A percentile compares a stretch with the other conserved stretches of the same genome.
phyloP scores from a whole-genome alignment of 1,140 invertebrate genomes.

The Radopholus similis region DNA sequence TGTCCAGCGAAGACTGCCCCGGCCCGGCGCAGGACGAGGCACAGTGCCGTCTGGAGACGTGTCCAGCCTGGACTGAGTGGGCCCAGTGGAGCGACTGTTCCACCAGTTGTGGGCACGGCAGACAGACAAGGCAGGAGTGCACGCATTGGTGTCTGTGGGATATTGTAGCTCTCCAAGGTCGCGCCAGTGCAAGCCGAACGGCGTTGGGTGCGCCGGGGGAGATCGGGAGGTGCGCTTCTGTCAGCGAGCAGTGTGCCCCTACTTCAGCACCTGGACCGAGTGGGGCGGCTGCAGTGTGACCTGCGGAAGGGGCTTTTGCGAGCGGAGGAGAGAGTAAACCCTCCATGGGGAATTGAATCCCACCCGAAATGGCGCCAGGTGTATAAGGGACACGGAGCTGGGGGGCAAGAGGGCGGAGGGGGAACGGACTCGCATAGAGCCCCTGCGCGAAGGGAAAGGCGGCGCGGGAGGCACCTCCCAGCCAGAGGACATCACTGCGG shows the following conservation, averaged over 20 bases:
- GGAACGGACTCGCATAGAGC: neutral
- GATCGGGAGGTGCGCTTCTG: neutral
- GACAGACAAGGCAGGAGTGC: neutral
- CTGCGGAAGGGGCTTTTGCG: slow-evolving; percentile 13
- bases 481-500: neutral
- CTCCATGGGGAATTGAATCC: neutral
- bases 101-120: neutral
- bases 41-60: neutral
- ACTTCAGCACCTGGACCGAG: slow-evolving; percentile 11
- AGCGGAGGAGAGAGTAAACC: slow-evolving; percentile 9
- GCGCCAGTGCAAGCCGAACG: slow-evolving; percentile 1
- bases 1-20: neutral
- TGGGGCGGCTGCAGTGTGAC: slow-evolving; percentile 20
- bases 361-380: neutral
- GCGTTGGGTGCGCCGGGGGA: neutral
- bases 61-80: slow-evolving; percentile 10
- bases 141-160: neutral
- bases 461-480: neutral
- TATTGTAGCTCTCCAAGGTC: neutral
- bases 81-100: slow-evolving; percentile 12
- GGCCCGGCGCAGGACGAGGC: neutral
- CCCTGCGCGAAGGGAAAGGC: neutral
- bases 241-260: neutral
- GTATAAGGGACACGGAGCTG: neutral
- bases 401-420: neutral